Conservation (phyloP, 2,888 invertebrate species). For the Stenchaetothrips biformis region DNA sequence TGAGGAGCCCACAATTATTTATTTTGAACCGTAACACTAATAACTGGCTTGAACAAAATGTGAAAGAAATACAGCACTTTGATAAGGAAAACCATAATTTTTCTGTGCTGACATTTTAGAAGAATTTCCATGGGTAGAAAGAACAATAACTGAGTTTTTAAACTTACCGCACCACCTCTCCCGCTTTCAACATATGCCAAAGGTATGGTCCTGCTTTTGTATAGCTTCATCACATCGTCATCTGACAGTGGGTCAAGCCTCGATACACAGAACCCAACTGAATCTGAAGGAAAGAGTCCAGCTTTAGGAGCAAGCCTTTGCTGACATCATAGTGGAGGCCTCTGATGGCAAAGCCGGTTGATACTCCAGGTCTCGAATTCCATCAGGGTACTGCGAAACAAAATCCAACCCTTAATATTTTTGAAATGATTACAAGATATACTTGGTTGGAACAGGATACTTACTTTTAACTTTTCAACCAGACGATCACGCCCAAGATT, state of each 20-base stretch:
- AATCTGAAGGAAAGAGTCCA: conserved; percentile 95
- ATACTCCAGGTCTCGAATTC: conserved; percentile 69
- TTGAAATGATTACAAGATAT: conserved; percentile 6
- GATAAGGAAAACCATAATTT: background rate
- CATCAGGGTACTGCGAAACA: conserved; percentile 38
- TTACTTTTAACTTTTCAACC: conserved; percentile 81
- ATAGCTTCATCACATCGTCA: conserved; percentile 77
- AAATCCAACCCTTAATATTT: conserved; percentile 27
- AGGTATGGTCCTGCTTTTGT: conserved; percentile 80
- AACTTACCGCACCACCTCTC: conserved; percentile 1
- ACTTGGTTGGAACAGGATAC: conserved; percentile 33
- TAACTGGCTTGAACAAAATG: background rate
- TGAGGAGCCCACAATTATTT: background rate
- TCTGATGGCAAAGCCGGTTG: conserved; percentile 89
- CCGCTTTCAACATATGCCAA: conserved; percentile 78
- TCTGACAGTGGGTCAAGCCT: conserved; percentile 76
- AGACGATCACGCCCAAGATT: conserved; percentile 82
- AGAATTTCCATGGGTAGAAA: conserved; percentile 3
- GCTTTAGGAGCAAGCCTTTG: conserved; percentile 85
- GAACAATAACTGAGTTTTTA: background rate
- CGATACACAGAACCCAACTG: conserved; percentile 91
- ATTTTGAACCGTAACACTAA: background rate
- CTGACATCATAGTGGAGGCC: conserved; percentile 98
- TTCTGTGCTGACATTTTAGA: background rate
- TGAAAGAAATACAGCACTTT: background rate